Evolutionary conservation across 2,888 invertebrate genomes (phyloP).

Genomic region (Drosophila lutescens): DNA sequence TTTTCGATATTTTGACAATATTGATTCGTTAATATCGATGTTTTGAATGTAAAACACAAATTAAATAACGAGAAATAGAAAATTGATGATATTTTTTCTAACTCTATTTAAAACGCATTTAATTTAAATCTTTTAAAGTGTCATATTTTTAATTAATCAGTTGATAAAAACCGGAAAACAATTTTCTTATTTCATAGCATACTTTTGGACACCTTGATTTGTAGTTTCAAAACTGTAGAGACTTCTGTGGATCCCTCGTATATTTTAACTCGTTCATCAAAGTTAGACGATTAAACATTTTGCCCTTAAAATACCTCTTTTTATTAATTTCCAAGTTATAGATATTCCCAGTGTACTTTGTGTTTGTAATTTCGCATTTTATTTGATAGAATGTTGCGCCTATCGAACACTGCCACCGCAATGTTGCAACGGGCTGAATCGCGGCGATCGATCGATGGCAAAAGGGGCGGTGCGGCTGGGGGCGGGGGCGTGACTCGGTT

Average conservation of each 20-base stretch:
- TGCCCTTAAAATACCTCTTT: no score
- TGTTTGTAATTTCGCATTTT: constrained; percentile 41
- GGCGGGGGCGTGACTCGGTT: constrained; percentile 18
- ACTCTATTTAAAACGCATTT: background rate
- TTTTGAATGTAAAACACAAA: no score
- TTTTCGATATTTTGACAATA: no score
- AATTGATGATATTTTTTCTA: no score
- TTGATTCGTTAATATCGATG: no score
- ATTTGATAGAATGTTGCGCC: constrained; percentile 66
- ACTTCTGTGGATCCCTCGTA: background rate
- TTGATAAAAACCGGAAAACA: no score
- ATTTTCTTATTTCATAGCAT: no score
- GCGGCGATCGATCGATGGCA: constrained; percentile 21
- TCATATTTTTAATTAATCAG: no score
- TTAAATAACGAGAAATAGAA: no score
- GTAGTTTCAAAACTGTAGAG: background rate
- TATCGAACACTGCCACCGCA: constrained; percentile 60
- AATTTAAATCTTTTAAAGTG: background rate
- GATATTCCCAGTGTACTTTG: constrained; percentile 2
- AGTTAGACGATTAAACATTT: no score
- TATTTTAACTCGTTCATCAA: no score
- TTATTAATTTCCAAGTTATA: background rate
- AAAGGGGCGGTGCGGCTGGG: constrained; percentile 16
- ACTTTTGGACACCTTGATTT: background rate
- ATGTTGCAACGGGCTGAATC: constrained; percentile 69